Percentiles rank a stretch among this genome's conserved stretches.
phyloP scores from a whole-genome alignment of 2,888 invertebrate genomes.

The Gortyna flavago region DNA sequence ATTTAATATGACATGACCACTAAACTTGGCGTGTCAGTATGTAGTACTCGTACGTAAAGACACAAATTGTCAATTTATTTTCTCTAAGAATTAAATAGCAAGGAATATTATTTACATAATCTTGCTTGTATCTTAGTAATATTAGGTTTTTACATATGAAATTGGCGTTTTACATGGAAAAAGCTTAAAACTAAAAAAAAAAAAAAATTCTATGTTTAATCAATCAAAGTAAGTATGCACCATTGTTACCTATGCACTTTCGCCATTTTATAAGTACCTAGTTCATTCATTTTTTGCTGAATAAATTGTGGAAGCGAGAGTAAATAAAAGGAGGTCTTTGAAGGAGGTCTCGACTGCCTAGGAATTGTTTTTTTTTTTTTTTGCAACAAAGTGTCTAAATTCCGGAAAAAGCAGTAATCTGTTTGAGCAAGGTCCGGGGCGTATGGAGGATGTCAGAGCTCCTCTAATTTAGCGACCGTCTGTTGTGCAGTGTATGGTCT shows the following conservation, averaged over 20 bases:
- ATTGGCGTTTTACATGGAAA: neutral
- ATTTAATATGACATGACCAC: constrained; percentile 37
- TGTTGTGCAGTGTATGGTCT: neutral
- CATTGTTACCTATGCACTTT: neutral
- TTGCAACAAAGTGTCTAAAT: neutral
- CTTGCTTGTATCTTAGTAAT: neutral
- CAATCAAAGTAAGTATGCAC: neutral
- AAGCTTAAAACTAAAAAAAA: neutral
- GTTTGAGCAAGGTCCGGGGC: neutral
- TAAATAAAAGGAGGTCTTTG: neutral
- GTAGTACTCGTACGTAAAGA: constrained; percentile 3
- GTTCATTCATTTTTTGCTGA: neutral
- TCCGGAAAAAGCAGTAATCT: neutral
- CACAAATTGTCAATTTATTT: constrained; percentile 22
- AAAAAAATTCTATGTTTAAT: neutral
- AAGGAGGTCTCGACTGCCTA: neutral
- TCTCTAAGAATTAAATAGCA: neutral
- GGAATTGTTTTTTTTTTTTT: neutral
- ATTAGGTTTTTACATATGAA: neutral
- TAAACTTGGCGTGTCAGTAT: constrained; percentile 25
- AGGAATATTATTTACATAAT: neutral
- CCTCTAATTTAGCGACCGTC: neutral
- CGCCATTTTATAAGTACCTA: neutral
- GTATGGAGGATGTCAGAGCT: neutral
- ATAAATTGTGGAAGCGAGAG: neutral